Base-by-base conservation (phyloP, 2,113 vertebrate genomes). In the Stigmatopora argus region DNA sequence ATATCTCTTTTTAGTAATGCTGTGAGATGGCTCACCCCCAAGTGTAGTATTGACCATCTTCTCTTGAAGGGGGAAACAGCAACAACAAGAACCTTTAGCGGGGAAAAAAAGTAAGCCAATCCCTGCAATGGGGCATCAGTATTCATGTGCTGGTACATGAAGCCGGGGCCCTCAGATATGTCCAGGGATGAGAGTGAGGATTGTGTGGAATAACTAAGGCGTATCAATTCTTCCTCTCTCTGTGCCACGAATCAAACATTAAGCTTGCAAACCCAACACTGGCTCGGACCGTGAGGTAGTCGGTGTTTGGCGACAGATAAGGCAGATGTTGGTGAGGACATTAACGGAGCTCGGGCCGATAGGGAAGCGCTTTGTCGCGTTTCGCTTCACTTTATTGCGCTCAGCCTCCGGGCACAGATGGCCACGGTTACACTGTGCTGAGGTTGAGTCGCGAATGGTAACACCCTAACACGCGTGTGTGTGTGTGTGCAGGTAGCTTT, bases 401-500 rank as follows among this genome's bases (percentile, higher is more conserved):
- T 58, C 70, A 67, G 78, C 84, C 79, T 75, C 70, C 64, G 71
- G 82, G 77, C 73, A 69, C 74, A 79, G 75, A 82, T 79, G 80
- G 84, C 83, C 83, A 81, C 83, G 78, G 83, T 85, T 83, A 88
- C 86, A 83, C 85, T 85, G 78, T 74, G 82, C 81, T 83, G 41
- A 21, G 35, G 41, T 45, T 11, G 41, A 45, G 59, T 21, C 15
- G 41, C 56, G 78, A 88, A 86, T 84, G 62, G 74, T 64, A 19
- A 64, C 63, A 4, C 7, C 11, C 23, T 52, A 6, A 11, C 17
- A 34, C 23, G 14, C 23, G 21, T 19, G 1, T 45, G 31, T 72
- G 65, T 69, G 61, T 62, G 21, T 55, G 74, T 91, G 90, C 91
- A 92, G 94, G 94, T 78, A 96, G 94, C 90, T 95, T 93, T 85